phyloP scores from a whole-genome alignment of 2,888 invertebrate genomes.

The Drosophila crucigera region DNA sequence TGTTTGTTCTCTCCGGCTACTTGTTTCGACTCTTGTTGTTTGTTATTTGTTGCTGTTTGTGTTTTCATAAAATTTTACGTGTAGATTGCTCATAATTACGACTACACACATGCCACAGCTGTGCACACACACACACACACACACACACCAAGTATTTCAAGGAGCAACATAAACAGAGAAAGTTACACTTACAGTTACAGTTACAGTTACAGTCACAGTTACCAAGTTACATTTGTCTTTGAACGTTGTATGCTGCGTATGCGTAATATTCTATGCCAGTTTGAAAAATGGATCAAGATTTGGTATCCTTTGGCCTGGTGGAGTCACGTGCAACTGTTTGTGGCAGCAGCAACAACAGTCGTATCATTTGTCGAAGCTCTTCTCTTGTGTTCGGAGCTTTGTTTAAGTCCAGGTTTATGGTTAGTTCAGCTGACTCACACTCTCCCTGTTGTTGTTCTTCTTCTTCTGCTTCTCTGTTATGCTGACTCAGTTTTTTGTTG shows the following conservation, averaged over 20 bases:
- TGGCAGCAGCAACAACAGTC: background rate
- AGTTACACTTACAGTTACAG: conserved; percentile 46
- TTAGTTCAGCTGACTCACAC: background rate
- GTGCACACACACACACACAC: conserved; percentile 27
- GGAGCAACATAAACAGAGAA: conserved; percentile 33
- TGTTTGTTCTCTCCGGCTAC: conserved; percentile 13
- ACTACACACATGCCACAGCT: conserved; percentile 42
- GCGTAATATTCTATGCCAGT: conserved; percentile 35
- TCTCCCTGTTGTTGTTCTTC: background rate
- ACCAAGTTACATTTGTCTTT: conserved; percentile 63
- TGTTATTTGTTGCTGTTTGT: conserved; percentile 43
- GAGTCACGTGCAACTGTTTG: background rate
- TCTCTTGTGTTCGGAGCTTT: background rate
- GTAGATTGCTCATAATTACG: conserved; percentile 74
- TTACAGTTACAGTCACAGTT: conserved; percentile 23
- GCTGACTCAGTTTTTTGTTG: conserved; percentile 25
- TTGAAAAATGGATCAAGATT: background rate
- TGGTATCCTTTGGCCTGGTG: background rate
- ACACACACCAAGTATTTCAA: conserved; percentile 20
- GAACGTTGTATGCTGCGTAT: conserved; percentile 55
- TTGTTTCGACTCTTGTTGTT: conserved; percentile 27
- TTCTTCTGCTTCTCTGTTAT: background rate
- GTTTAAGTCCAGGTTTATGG: background rate
- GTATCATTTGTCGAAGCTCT: background rate
- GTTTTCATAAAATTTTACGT: conserved; percentile 59